A percentile compares a stretch with the other conserved stretches of the same genome.
Evolutionary conservation across 2,113 vertebrate species (phyloP).

Genomic region (Heterotis niloticus): DNA sequence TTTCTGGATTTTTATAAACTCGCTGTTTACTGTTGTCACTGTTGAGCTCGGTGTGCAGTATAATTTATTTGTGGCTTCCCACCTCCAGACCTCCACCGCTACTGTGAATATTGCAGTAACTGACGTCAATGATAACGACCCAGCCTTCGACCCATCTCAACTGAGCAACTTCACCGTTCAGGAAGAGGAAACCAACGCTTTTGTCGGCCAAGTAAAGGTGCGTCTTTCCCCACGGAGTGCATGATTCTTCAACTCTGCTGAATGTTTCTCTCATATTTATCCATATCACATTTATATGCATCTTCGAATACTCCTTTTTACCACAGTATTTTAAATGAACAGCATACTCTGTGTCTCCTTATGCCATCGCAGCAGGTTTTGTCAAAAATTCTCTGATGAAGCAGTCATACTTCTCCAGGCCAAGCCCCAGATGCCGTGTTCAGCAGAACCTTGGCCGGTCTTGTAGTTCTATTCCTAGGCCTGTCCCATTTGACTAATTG

Average conservation of each 20-base stretch:
- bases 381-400: no score
- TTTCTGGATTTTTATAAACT: neutral
- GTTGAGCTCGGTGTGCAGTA: constrained; percentile 1
- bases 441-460: neutral
- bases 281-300: no score
- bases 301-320: neutral
- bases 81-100: constrained; percentile 80
- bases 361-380: no score
- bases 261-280: neutral
- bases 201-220: constrained; percentile 90
- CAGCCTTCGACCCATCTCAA: constrained; percentile 78
- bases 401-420: neutral
- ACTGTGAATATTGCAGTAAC: constrained; percentile 85
- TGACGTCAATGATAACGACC: constrained; percentile 95
- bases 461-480: neutral
- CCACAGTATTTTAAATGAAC: neutral
- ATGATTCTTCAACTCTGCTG: neutral
- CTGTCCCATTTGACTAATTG: constrained; percentile 21
- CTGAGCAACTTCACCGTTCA: constrained; percentile 83
- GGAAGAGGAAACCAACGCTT: constrained; percentile 82
- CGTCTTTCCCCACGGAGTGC: constrained; percentile 39
- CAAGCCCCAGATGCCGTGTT: neutral
- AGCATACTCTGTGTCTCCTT: neutral
- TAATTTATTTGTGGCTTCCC: constrained; percentile 27
- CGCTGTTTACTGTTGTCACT: neutral